A percentile compares a stretch with the other conserved stretches of the same genome.
Evolutionary conservation across 2,113 vertebrate genomes (phyloP).

Genomic region (Indri indri): DNA sequence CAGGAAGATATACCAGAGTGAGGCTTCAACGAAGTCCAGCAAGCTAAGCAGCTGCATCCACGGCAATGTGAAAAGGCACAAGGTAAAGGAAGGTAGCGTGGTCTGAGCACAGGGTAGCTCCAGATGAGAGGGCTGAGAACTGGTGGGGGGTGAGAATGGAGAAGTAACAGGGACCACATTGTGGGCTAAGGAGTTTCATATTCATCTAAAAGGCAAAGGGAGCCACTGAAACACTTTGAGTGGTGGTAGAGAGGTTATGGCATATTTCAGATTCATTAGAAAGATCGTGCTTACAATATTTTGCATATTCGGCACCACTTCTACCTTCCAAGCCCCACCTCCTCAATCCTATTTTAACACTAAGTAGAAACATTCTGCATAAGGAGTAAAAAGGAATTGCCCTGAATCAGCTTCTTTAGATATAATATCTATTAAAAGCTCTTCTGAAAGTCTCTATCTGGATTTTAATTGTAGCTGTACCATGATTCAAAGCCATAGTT

Average conservation of each 20-base stretch:
- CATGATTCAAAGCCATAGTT: conserved; percentile 46
- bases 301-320: background rate
- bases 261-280: background rate
- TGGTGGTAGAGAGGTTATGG: background rate
- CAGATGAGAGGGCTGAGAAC: background rate
- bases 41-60: background rate
- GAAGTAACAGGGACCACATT: background rate
- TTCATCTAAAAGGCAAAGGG: background rate
- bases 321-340: background rate
- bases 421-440: conserved; percentile 11
- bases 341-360: background rate
- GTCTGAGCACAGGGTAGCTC: background rate
- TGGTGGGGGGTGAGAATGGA: background rate
- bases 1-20: background rate
- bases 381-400: background rate
- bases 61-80: background rate
- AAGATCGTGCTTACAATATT: background rate
- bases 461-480: conserved; percentile 40
- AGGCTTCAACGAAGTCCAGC: background rate
- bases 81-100: background rate
- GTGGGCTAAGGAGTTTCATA: background rate
- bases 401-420: conserved; percentile 28
- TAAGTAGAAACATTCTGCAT: background rate
- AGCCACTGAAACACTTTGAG: background rate
- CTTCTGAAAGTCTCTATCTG: conserved; percentile 6